A percentile compares a stretch with the other conserved stretches of the same genome.
phyloP scores from a whole-genome alignment of 2,797 vertebrate genomes.

The Acipenser transmontanus region DNA sequence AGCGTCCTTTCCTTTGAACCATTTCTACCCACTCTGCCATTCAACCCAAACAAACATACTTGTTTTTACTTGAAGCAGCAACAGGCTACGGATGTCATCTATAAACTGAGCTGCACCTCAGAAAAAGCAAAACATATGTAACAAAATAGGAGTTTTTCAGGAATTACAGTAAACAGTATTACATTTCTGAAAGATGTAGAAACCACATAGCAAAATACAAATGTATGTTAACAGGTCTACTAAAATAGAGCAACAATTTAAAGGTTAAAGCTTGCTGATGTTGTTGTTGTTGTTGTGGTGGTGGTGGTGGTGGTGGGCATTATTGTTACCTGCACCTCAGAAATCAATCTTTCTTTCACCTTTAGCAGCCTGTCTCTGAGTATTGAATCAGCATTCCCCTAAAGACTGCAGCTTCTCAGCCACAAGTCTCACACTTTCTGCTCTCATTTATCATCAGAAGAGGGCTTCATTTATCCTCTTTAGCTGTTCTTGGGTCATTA shows the following conservation, averaged over 20 bases:
- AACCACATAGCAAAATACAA: no score
- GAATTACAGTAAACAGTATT: no score
- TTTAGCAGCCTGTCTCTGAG: slow-evolving; percentile 3
- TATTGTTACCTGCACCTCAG: background rate
- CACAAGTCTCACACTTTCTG: background rate
- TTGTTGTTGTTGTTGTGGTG: background rate
- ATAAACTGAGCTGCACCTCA: no score
- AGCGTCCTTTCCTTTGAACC: no score
- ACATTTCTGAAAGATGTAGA: no score
- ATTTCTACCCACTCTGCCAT: no score
- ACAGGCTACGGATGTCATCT: no score
- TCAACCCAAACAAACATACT: no score
- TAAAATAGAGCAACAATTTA: background rate
- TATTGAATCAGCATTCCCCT: background rate
- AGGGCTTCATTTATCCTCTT: slow-evolving; percentile 9
- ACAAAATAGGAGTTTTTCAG: no score
- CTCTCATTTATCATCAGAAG: background rate
- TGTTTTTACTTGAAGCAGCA: no score
- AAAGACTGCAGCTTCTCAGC: background rate
- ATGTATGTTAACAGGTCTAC: no score
- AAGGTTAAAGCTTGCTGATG: background rate
- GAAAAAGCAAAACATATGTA: no score
- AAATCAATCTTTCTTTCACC: slow-evolving; percentile 5
- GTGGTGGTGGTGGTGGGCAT: background rate
- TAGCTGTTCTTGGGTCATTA: slow-evolving; percentile 7